Conservation (phyloP, 92 coral and sea anemone species). For the Montipora capitata region DNA sequence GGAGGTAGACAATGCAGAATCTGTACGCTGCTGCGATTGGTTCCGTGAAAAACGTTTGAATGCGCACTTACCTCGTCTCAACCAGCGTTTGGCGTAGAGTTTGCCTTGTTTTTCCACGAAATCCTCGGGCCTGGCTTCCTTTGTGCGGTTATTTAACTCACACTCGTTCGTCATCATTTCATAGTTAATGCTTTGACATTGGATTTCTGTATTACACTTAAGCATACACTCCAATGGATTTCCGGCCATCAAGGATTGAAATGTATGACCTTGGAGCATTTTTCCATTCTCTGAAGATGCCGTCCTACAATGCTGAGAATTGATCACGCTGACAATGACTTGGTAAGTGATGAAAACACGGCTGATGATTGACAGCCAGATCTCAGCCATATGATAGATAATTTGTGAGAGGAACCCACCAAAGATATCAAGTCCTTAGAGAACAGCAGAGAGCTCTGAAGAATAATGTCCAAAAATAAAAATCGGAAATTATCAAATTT, state of each 20-base stretch:
- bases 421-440: background rate
- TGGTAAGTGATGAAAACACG: background rate
- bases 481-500: too few relatives aligned
- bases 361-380: background rate
- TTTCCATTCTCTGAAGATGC: constrained; percentile 27
- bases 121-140: constrained; percentile 21
- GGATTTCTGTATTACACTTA: background rate
- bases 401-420: too few relatives aligned
- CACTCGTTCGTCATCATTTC: background rate
- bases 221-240: background rate
- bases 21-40: too few relatives aligned
- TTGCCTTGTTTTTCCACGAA: background rate
- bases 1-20: background rate
- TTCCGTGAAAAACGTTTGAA: background rate
- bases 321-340: background rate
- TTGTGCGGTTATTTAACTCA: constrained; percentile 22
- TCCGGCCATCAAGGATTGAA: background rate
- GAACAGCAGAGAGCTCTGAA: too few relatives aligned
- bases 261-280: constrained; percentile 26
- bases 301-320: constrained; percentile 8
- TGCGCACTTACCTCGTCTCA: background rate
- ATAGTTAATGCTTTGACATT: constrained; percentile 27
- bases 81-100: constrained; percentile 10
- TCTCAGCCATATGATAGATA: background rate
- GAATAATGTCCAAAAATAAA: too few relatives aligned